Percentiles rank a stretch among this genome's conserved stretches.
phyloP scores from a whole-genome alignment of 2,888 invertebrate species.

The Acronicta alni region DNA sequence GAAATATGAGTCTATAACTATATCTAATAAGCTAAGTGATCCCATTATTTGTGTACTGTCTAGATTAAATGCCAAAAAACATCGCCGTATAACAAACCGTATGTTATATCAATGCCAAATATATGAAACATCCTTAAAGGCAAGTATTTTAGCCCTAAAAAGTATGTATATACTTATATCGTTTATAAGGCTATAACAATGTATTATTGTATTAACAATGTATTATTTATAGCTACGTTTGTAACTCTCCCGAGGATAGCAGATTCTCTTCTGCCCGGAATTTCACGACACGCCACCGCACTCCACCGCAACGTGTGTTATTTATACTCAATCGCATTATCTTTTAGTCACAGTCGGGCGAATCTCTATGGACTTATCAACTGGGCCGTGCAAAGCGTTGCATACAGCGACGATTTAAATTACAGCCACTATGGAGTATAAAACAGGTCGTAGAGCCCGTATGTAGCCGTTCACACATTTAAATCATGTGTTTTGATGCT shows the following conservation, averaged over 20 bases:
- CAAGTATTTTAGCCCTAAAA: no score
- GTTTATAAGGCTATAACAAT: no score
- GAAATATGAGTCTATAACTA: no score
- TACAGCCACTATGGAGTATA: neutral
- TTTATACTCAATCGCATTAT: conserved; percentile 40
- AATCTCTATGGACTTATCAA: conserved; percentile 40
- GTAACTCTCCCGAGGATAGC: neutral
- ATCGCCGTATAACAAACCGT: no score
- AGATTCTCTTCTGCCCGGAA: neutral
- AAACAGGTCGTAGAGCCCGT: neutral
- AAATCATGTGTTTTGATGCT: no score
- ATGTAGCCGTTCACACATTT: neutral
- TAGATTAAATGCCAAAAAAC: no score
- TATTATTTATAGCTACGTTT: neutral
- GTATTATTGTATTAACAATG: no score
- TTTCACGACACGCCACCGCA: neutral
- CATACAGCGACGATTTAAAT: conserved; percentile 28
- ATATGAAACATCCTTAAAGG: no score
- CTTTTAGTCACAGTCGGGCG: conserved; percentile 26
- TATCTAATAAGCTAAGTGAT: no score
- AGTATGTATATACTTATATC: no score
- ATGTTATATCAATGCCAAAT: no score
- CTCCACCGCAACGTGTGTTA: conserved; percentile 4
- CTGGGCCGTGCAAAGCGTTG: conserved; percentile 29
- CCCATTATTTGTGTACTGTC: no score